Percentiles rank a stretch among this genome's conserved stretches.
These are phyloP conservation scores for Artemia sp. DNA, from an alignment of 2,888 invertebrate genomes.

Conservation along the genomic window DNA sequence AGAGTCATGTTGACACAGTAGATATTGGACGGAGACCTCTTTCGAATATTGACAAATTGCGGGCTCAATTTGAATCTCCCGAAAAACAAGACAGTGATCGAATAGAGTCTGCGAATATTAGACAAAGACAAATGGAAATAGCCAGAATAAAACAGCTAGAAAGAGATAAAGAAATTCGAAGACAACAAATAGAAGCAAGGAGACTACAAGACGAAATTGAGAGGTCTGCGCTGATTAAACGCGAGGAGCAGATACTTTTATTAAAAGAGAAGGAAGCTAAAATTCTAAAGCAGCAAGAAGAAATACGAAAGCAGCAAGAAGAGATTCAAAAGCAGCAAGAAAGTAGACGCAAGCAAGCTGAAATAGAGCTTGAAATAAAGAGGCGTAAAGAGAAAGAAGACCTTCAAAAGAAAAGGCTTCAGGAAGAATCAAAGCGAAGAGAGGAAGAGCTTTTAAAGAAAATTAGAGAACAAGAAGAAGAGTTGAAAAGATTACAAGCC, in stretches of 20 bases:
- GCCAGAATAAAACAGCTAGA: conserved; percentile 7
- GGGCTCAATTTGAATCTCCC: conserved; percentile 5
- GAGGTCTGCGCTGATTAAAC: neutral
- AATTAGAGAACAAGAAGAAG: conserved; percentile 1
- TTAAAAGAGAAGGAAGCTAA: conserved; percentile 4
- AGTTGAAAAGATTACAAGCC: neutral
- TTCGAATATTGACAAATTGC: neutral
- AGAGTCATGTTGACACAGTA: neutral
- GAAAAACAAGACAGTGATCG: neutral
- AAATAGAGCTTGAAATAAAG: neutral
- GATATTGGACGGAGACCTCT: neutral
- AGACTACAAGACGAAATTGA: conserved; percentile 10
- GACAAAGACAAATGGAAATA: neutral
- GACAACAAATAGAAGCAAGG: conserved; percentile 2
- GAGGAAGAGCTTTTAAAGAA: neutral
- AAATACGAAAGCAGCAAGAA: neutral
- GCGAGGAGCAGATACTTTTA: neutral
- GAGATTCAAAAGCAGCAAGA: neutral
- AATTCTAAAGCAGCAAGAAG: neutral
- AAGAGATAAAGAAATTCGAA: conserved; percentile 6
- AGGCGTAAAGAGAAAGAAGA: neutral
- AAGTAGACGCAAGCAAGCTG: neutral
- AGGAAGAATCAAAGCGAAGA: neutral
- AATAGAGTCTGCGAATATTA: neutral
- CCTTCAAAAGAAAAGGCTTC: neutral